Evolutionary conservation across 2,113 vertebrate genomes (phyloP), one percentile per base, ranked within the genome.

Genomic region (Cololabis saira): DNA sequence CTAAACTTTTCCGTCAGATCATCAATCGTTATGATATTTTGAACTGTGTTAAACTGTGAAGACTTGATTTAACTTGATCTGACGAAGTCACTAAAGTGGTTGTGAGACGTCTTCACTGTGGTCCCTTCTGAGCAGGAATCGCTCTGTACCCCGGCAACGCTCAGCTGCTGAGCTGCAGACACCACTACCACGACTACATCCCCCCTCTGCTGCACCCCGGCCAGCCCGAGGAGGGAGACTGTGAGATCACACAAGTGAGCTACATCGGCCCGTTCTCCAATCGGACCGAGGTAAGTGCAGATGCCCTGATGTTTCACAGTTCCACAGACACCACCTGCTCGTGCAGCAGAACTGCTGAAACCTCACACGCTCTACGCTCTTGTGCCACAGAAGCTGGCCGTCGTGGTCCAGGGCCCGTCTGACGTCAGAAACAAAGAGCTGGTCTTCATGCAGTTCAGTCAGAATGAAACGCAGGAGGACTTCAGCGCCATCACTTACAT

Each of bases 401-500:
- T 98, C 87, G 90, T 99, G 78, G 94, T 99, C 59, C 91, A 90
- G 27, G 98, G 98, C 12, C 98, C 97, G 0, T 93, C 90, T 30
- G 95, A 98, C 18, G 96, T 99, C 78, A 92, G 91, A 84, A 96
- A 93, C 63, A 94, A 94, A 47, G 98, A 99, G 72, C 50, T 98
- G 74, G 92, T 99, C 68, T 99, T 98, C 88, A 89, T 99, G 76
- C 98, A 99, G 92, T 98, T 99, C 85, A 94, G 94, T 70, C 93
- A 94, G 41, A 99, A 98, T 52, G 89, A 94, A 85, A 98, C 95
- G 0, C 89, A 94, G 4, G 95, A 98, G 83, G 95, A 98, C 89
- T 99, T 99, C 85, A 99, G 96, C n/a, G 96, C 95, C 69, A 98
- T 99, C 70, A 93, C 93, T n/a, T 99, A 99, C 87, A 94, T 99